Percentiles rank a stretch among this genome's conserved stretches.
Conservation (phyloP, 2,888 invertebrate genomes). For the Erebia palarica region DNA sequence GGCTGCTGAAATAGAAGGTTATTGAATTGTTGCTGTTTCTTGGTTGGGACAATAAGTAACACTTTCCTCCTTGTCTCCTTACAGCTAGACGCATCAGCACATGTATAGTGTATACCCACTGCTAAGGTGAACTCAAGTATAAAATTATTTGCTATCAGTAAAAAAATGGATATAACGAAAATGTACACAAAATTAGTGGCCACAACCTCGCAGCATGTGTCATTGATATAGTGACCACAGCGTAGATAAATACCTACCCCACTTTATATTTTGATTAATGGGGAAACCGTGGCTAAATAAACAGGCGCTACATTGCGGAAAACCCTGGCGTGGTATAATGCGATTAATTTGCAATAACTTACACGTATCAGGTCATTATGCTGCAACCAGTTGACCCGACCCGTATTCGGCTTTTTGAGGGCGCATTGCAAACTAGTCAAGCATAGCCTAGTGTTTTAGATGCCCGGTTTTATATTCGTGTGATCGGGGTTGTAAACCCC, state of each 20-base stretch:
- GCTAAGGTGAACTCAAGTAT: neutral
- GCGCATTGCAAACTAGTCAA: too few relatives aligned
- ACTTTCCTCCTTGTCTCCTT: too few relatives aligned
- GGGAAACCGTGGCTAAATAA: slow-evolving; percentile 7
- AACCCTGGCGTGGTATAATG: neutral
- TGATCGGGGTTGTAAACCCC: too few relatives aligned
- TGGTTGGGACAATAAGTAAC: too few relatives aligned
- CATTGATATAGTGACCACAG: slow-evolving; percentile 14
- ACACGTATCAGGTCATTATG: neutral
- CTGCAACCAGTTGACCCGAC: neutral
- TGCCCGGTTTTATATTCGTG: too few relatives aligned
- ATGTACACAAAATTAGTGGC: slow-evolving; percentile 3
- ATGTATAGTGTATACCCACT: too few relatives aligned
- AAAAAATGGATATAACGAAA: neutral
- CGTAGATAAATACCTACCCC: slow-evolving; percentile 13
- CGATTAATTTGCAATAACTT: neutral
- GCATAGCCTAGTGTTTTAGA: too few relatives aligned
- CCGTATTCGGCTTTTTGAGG: too few relatives aligned
- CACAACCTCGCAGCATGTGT: neutral
- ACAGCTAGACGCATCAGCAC: too few relatives aligned
- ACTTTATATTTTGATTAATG: slow-evolving; percentile 16
- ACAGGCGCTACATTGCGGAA: slow-evolving; percentile 5
- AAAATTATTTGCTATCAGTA: neutral
- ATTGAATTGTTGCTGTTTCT: too few relatives aligned
- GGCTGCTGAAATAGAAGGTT: too few relatives aligned